Evolutionary conservation across 2,113 vertebrate genomes (phyloP), one percentile per base, ranked within the genome.

Genomic region (Rhinolophus sinicus): DNA sequence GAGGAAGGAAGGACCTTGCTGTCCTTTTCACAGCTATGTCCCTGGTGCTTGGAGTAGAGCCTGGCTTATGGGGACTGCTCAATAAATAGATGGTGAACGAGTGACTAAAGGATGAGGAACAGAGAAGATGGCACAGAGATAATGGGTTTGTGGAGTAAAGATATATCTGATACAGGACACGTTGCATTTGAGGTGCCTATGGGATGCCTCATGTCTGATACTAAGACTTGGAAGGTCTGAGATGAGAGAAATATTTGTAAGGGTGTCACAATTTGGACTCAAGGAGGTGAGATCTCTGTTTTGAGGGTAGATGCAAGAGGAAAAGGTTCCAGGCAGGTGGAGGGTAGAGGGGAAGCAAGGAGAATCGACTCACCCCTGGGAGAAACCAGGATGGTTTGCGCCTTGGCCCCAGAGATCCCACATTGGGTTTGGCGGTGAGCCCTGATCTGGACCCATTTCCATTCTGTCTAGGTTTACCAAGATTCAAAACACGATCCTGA

Each of bases 401-500:
- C 72, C 56, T 92, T 64, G 58, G 81, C n/a, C 47, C 28, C 28
- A 38, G 65, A 70, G 81, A 62, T 56, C 24, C 64, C 44, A 14
- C 21, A 6, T 12, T 80, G 82, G 22, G 35, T 54, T 81, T 64
- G 35, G 38, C 44, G 19, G 73, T 81, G 80, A 26, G 69, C 73
- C 64, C 87, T 96, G 87, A 95, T 77, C 47, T 9, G 65, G 50
- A 77, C 44, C 62, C 94, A 30, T 70, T 82, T 72, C 72, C 62
- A 19, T 95, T 56, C 92, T 69, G 13, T 86, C 73, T 98, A 99
- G 99, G 97, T 99, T 99, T 98, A 99, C 99, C 97, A 99, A 99
- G 99, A 99, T 99, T 97, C 99, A 99, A 98, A 99, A 99, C 98
- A 99, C 99, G 8, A 99, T 99, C 99, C 99, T 99, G 99, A 99